Conservation (phyloP, 2,797 vertebrate species). For the Hirundo rustica region DNA sequence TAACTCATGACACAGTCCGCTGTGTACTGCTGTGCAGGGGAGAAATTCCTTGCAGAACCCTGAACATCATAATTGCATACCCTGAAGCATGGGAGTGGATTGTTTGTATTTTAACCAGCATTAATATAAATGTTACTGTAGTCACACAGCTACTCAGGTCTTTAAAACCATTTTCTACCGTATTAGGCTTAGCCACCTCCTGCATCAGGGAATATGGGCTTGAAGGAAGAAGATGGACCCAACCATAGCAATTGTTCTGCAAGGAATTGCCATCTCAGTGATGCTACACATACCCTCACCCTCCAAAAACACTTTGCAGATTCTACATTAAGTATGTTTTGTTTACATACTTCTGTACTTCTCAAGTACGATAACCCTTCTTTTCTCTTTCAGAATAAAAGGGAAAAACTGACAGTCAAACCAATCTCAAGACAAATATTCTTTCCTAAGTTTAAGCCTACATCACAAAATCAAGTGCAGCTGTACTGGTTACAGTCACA, state of each 20-base stretch:
- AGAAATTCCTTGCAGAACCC: neutral
- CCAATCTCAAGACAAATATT: neutral
- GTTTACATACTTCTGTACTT: neutral
- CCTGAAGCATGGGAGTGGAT: neutral
- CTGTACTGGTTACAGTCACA: neutral
- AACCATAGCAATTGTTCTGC: neutral
- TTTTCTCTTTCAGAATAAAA: neutral
- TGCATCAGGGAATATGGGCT: neutral
- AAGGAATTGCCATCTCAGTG: neutral
- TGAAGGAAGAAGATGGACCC: neutral
- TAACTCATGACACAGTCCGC: neutral
- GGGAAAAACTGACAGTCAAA: neutral
- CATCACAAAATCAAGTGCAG: neutral
- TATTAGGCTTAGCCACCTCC: neutral
- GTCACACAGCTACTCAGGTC: neutral
- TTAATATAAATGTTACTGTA: neutral
- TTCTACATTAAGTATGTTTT: neutral
- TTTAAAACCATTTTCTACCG: neutral
- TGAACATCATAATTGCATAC: neutral
- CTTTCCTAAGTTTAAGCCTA: neutral
- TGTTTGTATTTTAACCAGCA: neutral
- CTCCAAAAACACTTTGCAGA: neutral
- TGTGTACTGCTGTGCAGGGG: neutral
- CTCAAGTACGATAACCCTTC: neutral
- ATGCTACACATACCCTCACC: neutral